A percentile compares a stretch with the other conserved stretches of the same genome.
phyloP scores from a whole-genome alignment of 2,113 vertebrate species.

The Phoxinus phoxinus region DNA sequence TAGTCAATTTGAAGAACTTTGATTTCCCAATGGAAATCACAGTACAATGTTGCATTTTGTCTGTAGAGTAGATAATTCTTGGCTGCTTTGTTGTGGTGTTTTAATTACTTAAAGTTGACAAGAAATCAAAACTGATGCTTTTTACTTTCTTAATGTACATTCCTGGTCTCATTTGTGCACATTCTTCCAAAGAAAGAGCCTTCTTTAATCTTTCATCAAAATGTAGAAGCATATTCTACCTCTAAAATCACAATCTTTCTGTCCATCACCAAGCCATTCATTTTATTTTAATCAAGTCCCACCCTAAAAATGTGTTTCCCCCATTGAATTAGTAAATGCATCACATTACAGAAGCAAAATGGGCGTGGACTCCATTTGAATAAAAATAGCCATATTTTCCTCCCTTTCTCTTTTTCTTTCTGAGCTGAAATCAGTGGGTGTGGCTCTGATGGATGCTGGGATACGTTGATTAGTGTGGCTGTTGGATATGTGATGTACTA shows the following conservation, averaged over 20 bases:
- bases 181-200: background rate
- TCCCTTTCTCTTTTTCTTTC: background rate
- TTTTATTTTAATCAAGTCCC: too few species aligned
- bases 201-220: too few species aligned
- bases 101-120: background rate
- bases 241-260: too few species aligned
- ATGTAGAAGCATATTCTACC: too few species aligned
- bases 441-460: conserved; percentile 61
- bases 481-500: conserved; percentile 72
- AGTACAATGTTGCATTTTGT: conserved; percentile 6
- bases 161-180: background rate
- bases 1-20: conserved; percentile 10
- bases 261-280: too few species aligned
- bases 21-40: conserved; percentile 38
- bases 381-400: background rate
- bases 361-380: background rate
- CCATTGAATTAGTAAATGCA: background rate
- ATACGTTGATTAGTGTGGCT: conserved; percentile 69
- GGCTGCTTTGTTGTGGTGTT: conserved; percentile 7
- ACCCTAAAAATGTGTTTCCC: too few species aligned
- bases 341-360: background rate
- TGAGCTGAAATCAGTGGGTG: conserved; percentile 57
- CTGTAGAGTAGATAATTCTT: background rate
- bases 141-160: background rate
- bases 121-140: background rate